Base-by-base conservation (phyloP, 92 coral and sea anemone genomes). In the Epizoanthus illoricatus region DNA sequence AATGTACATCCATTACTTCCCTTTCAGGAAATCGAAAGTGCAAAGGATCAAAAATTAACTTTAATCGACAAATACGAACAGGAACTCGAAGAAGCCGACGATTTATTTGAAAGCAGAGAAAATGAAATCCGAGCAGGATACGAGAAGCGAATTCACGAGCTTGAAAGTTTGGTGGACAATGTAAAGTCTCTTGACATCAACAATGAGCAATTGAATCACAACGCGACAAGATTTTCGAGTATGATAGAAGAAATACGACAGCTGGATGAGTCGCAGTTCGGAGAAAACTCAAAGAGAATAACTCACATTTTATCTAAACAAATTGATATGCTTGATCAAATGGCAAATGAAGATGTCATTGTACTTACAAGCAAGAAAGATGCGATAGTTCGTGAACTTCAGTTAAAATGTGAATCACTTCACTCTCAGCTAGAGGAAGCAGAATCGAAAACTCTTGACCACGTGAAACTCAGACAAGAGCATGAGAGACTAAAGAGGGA, bases 1-100 rank as follows among this genome's bases (percentile, higher is more conserved):
- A 70, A 70, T 42, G 17, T 71, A 74, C 15, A 54, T 23, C 59
- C 41, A 54, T 36, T 79, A 64, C 71, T 73, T 52, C 75, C 71
- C 49, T 47, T 86, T 65, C 81, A 90, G 94, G 88, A 84, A 56
- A 87, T 90, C 17, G 57, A 81, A 75, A 61, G 72, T 0, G 76
- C 83, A 39, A 87, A 81, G 55, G 79, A 78, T 17, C 87, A 87
- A 64, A 90, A 90, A 81, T 18, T 85, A 23, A 68, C 81, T 43
- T 61, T 90, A 65, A 80, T 87, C 7, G 62, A 72, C 40, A 79
- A 85, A 47, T 90, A 90, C 63, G 94, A 90, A 68, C 79, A 84
- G 49, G 94, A 90, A 60, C 87, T 90, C 8, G 91, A 90, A 67
- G 94, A 90, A 69, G 87, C 94, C 16, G 84, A 84, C 8, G 88